These are phyloP conservation scores for Philaenus spumarius DNA, from an alignment of 1,140 invertebrate species.

Conservation along the genomic window DNA sequence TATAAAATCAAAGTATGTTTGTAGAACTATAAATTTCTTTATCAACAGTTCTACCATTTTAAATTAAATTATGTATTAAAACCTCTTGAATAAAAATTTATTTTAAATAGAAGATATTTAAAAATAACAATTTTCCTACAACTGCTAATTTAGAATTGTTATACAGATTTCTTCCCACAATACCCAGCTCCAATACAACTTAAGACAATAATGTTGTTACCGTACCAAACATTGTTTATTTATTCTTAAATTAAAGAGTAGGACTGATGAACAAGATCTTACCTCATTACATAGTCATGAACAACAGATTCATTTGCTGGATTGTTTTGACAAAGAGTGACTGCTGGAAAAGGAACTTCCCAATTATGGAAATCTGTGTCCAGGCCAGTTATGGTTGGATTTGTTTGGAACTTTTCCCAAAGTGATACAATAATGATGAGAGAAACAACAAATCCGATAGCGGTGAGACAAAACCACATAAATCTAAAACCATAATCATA, in stretches of 20 bases:
- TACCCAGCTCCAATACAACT: no score
- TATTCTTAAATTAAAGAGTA: neutral
- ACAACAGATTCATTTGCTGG: constrained; percentile 44
- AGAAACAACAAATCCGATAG: constrained; percentile 54
- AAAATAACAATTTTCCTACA: no score
- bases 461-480: constrained; percentile 64
- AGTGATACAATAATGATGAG: constrained; percentile 62
- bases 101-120: no score
- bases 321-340: constrained; percentile 52
- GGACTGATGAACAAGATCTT: neutral
- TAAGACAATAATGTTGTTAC: neutral
- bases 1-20: no score
- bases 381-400: constrained; percentile 64
- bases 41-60: no score
- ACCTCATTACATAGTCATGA: constrained; percentile 35
- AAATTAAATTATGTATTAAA: no score
- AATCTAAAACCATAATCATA: no score
- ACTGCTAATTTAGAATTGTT: no score
- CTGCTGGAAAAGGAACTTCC: constrained; percentile 61
- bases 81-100: no score
- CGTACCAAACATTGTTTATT: neutral
- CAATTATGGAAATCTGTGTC: constrained; percentile 62
- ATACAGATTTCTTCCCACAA: no score
- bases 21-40: no score
- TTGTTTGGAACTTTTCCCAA: constrained; percentile 71